These are phyloP conservation scores for Salvator merianae DNA, from an alignment of 2,113 vertebrate species.

Conservation along the genomic window DNA sequence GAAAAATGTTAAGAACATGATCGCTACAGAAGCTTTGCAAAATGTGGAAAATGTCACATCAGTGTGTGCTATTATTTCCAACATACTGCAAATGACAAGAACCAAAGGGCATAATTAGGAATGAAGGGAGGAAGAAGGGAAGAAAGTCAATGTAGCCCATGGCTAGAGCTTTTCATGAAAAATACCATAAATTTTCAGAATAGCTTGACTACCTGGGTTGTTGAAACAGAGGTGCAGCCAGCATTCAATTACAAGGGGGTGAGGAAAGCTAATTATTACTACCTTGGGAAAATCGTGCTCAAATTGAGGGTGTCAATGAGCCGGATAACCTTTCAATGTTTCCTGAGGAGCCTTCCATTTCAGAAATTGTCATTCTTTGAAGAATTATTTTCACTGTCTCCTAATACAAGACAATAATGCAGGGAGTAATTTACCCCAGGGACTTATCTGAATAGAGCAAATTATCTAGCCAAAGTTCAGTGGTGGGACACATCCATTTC, in stretches of 20 bases:
- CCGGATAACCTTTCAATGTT: background rate
- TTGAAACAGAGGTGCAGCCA: background rate
- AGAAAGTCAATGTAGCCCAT: background rate
- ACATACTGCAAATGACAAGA: background rate
- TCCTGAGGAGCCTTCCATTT: background rate
- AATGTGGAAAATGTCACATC: background rate
- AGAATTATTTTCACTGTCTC: background rate
- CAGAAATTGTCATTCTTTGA: fast-evolving
- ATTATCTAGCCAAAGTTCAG: background rate
- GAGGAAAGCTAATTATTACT: fast-evolving
- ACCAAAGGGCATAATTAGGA: background rate
- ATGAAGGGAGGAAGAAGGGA: background rate
- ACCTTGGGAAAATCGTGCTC: background rate
- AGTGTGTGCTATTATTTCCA: background rate
- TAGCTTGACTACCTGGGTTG: background rate
- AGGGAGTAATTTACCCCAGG: background rate
- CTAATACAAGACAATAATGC: background rate
- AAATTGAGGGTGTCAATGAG: background rate
- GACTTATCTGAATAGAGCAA: background rate
- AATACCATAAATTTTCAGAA: background rate
- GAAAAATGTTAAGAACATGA: background rate
- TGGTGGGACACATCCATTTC: background rate
- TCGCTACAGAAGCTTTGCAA: background rate
- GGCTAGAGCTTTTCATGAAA: background rate
- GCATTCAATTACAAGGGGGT: background rate